A percentile compares a stretch with the other conserved stretches of the same genome.
phyloP scores from a whole-genome alignment of 2,797 vertebrate species.

The Myioborus miniatus region DNA sequence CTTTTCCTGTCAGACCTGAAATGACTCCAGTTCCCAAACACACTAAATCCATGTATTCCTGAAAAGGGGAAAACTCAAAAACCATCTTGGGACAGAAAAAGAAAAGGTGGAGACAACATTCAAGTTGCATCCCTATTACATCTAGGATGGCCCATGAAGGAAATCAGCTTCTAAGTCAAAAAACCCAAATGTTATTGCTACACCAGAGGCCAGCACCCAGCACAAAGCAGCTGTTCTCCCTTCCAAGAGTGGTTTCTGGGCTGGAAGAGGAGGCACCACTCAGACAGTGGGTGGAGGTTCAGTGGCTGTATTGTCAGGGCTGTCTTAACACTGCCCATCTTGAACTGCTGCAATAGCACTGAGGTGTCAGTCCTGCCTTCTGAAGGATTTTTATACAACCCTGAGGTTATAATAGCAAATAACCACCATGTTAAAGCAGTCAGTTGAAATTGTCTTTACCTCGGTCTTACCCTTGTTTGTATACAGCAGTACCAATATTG shows the following conservation, averaged over 20 bases:
- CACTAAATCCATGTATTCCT: background rate
- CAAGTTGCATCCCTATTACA: background rate
- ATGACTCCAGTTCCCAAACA: background rate
- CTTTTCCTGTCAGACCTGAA: background rate
- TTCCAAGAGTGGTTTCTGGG: background rate
- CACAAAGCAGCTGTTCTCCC: background rate
- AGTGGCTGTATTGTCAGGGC: background rate
- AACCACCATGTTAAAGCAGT: background rate
- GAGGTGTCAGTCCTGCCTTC: background rate
- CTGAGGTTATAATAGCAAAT: background rate
- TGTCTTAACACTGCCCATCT: background rate
- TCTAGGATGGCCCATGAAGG: background rate
- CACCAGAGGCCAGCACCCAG: background rate
- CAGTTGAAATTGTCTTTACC: background rate
- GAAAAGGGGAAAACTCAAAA: background rate
- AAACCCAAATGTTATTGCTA: background rate
- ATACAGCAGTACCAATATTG: background rate
- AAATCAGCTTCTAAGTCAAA: background rate
- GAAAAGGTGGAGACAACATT: background rate
- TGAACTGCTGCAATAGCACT: background rate
- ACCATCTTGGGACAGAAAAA: background rate
- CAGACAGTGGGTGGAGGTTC: background rate
- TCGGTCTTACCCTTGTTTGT: background rate
- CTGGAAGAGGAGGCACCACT: background rate
- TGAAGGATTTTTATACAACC: background rate